Evolutionary conservation across 1,140 invertebrate genomes (phyloP).

Genomic region (Danaus melanippus): DNA sequence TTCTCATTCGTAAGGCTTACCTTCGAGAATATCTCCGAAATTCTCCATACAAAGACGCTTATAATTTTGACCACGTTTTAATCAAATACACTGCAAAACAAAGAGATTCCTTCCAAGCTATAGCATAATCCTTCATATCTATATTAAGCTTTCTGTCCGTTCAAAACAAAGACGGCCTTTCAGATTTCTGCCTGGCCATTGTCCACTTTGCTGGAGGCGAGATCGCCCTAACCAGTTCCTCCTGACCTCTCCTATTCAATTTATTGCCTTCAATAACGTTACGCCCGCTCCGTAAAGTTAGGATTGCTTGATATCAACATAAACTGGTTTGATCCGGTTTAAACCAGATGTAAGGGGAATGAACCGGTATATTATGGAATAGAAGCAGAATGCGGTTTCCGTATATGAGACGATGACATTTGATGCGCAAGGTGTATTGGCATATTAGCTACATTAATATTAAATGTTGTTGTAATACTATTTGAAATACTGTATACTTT

Average conservation of each 20-base stretch:
- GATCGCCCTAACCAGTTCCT: constrained; percentile 35
- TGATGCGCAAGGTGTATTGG: constrained; percentile 38
- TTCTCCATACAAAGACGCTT: constrained; percentile 14
- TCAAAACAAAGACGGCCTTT: constrained; percentile 54
- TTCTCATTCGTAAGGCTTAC: constrained; percentile 1
- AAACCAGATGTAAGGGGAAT: constrained; percentile 60
- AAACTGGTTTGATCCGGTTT: constrained; percentile 45
- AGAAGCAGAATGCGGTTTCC: constrained; percentile 58
- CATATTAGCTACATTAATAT: constrained; percentile 21
- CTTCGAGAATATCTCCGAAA: constrained; percentile 12
- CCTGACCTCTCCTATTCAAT: constrained; percentile 37
- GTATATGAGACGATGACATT: constrained; percentile 54
- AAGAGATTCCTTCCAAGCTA: constrained; percentile 27
- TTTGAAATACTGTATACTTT: too few relatives aligned
- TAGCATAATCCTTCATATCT: constrained; percentile 28
- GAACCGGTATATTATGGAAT: constrained; percentile 55
- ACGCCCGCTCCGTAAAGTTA: constrained; percentile 28
- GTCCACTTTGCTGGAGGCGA: constrained; percentile 53
- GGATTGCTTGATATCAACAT: constrained; percentile 32
- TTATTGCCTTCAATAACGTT: constrained; percentile 32
- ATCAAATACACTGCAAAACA: constrained; percentile 39
- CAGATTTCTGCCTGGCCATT: constrained; percentile 46
- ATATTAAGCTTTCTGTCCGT: constrained; percentile 24
- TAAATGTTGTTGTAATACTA: too few relatives aligned
- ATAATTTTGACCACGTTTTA: constrained; percentile 28